phyloP scores from a whole-genome alignment of 2,113 vertebrate species.

The Climacteris rufus region DNA sequence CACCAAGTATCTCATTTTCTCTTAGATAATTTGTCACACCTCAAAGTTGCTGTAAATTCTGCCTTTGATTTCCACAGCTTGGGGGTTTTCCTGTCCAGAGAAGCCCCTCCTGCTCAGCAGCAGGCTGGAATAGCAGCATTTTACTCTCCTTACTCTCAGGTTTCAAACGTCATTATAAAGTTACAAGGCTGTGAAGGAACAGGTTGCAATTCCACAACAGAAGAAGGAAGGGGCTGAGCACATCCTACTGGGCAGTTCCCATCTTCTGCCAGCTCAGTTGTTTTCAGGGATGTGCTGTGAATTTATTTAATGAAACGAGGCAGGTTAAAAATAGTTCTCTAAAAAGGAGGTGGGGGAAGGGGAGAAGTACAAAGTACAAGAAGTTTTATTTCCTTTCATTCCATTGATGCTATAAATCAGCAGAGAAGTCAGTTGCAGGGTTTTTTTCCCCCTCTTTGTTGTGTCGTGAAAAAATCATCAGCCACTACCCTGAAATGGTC shows the following conservation, averaged over 20 bases:
- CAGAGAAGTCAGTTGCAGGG: not conserved
- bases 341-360: not conserved
- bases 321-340: not conserved
- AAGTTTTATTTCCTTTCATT: slow-evolving; percentile 6
- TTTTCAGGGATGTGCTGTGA: not conserved
- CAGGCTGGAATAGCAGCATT: not conserved
- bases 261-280: not conserved
- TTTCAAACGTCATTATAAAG: not conserved
- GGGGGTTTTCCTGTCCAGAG: not conserved
- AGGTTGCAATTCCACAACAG: not conserved
- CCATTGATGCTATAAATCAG: not conserved
- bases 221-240: not conserved
- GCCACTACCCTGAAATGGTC: not conserved
- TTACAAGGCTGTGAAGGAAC: not conserved
- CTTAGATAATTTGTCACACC: not conserved
- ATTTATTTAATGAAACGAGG: not conserved
- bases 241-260: accelerated
- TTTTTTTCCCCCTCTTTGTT: not conserved
- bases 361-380: not conserved
- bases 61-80: slow-evolving; percentile 3
- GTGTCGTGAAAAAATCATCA: not conserved
- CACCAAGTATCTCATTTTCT: not conserved
- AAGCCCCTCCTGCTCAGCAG: not conserved
- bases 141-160: not conserved
- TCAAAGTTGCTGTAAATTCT: not conserved